Conservation (phyloP, 1,140 invertebrate genomes). For the Pachypsylla venusta region DNA sequence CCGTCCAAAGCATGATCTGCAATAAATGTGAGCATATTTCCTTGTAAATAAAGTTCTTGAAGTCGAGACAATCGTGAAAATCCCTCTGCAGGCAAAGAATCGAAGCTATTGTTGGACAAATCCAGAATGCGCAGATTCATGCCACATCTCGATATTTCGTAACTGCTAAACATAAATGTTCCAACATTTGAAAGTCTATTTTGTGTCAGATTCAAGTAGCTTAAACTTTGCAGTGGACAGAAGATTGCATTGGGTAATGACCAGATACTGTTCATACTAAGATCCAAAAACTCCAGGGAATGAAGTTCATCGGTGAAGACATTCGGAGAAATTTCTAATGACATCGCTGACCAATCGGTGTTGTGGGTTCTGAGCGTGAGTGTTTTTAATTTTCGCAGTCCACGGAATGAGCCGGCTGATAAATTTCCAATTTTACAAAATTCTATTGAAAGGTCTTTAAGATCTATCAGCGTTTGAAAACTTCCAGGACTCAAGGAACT, state of each 20-base stretch:
- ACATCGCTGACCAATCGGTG: conserved; percentile 72
- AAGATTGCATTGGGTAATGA: conserved; percentile 64
- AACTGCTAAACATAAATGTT: conserved; percentile 48
- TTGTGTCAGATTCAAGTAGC: conserved; percentile 61
- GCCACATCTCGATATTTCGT: conserved; percentile 45
- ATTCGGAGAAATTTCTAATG: conserved; percentile 55
- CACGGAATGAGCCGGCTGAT: conserved; percentile 65
- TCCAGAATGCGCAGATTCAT: conserved; percentile 57
- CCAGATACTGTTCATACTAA: conserved; percentile 78
- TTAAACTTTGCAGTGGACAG: conserved; percentile 59
- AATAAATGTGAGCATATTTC: conserved; percentile 55
- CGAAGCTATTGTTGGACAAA: conserved; percentile 66
- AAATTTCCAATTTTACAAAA: conserved; percentile 81
- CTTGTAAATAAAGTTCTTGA: conserved; percentile 45
- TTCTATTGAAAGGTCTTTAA: conserved; percentile 70
- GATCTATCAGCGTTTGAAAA: conserved; percentile 63
- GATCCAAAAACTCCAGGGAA: conserved; percentile 59
- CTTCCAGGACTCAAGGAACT: conserved; percentile 70
- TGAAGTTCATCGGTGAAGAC: conserved; percentile 57
- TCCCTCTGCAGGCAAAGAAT: conserved; percentile 54
- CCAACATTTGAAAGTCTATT: conserved; percentile 64
- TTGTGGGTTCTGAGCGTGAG: conserved; percentile 76
- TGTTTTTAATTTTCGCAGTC: conserved; percentile 62
- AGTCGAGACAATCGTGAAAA: conserved; percentile 52
- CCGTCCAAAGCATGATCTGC: conserved; percentile 69